phyloP scores from a whole-genome alignment of 2,113 vertebrate genomes.

The Megaceryle torquata region DNA sequence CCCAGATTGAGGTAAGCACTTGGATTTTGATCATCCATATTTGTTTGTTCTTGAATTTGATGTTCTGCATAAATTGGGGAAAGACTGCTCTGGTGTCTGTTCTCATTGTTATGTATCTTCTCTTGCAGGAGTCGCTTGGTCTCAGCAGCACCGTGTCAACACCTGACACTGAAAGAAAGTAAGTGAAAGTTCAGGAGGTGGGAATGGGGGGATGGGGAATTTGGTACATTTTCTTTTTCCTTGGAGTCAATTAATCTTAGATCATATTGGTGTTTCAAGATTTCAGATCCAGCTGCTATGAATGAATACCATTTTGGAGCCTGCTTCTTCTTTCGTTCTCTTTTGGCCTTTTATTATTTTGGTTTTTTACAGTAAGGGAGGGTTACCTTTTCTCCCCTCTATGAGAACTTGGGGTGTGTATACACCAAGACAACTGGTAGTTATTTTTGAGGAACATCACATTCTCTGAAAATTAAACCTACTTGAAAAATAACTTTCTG shows the following conservation, averaged over 20 bases:
- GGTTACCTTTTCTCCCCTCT: neutral
- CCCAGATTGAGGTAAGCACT: conserved; percentile 89
- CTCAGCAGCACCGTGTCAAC: conserved; percentile 89
- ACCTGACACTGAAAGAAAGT: conserved; percentile 95
- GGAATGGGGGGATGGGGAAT: neutral
- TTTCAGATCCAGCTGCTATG: neutral
- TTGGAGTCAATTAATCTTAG: neutral
- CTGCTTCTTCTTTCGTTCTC: neutral
- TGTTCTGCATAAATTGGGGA: conserved; percentile 2
- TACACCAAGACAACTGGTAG: neutral
- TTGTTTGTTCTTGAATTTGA: conserved; percentile 26
- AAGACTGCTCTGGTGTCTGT: neutral
- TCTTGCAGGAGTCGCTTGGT: conserved; percentile 88
- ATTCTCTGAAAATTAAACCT: neutral
- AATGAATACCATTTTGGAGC: neutral
- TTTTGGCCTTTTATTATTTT: neutral
- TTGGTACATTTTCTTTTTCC: neutral
- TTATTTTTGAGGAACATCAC: neutral
- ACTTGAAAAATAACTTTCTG: neutral
- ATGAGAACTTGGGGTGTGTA: neutral
- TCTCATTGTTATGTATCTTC: conserved; percentile 44
- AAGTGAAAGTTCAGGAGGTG: conserved; percentile 65
- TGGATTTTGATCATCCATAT: conserved; percentile 39
- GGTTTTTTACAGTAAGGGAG: neutral
- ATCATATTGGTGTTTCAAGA: neutral